These are phyloP conservation scores for Callipepla californica DNA, from an alignment of 2,113 vertebrate genomes.

Conservation along the genomic window DNA sequence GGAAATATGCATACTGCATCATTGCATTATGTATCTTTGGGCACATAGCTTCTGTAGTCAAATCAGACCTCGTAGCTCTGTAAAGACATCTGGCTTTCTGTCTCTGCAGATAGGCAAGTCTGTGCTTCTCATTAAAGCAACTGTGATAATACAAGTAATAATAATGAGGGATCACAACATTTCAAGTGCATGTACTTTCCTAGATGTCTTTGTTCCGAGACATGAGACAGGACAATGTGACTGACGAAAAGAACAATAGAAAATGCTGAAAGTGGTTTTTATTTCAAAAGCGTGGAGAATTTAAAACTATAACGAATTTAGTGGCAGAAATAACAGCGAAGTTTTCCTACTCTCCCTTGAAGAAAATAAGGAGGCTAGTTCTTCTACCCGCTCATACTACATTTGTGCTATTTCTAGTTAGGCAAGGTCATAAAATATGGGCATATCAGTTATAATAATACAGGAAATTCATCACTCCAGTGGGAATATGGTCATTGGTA, in stretches of 20 bases:
- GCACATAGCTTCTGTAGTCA: background rate
- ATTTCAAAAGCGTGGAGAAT: background rate
- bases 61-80: background rate
- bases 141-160: background rate
- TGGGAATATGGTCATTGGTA: background rate
- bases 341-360: background rate
- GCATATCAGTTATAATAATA: background rate
- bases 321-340: background rate
- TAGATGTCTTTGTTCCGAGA: background rate
- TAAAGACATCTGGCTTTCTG: background rate
- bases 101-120: background rate
- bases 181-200: background rate
- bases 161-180: background rate
- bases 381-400: background rate
- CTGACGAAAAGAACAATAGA: background rate
- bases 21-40: fast-evolving
- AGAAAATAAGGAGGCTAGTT: background rate
- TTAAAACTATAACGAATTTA: background rate
- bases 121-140: background rate
- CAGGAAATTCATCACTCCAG: background rate
- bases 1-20: fast-evolving
- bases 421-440: background rate
- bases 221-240: background rate
- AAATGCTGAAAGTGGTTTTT: background rate
- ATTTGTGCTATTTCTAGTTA: background rate